phyloP scores from a whole-genome alignment of 2,888 invertebrate genomes.

The Alitta virens region DNA sequence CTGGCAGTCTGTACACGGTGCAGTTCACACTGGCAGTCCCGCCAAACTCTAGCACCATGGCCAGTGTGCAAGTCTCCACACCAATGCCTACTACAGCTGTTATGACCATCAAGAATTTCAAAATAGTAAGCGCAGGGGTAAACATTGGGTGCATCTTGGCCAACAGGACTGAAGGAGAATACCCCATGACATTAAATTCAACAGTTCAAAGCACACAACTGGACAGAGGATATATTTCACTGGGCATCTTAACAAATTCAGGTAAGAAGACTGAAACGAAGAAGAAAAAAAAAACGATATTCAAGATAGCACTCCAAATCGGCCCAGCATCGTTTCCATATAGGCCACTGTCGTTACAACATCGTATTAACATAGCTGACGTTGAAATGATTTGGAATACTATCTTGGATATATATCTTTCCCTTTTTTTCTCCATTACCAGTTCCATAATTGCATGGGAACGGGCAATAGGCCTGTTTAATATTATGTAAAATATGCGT shows the following conservation, averaged over 20 bases:
- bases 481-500: too few relatives aligned
- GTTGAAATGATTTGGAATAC: too few relatives aligned
- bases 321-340: too few relatives aligned
- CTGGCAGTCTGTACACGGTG: constrained; percentile 30
- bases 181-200: constrained; percentile 29
- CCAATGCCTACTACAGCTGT: constrained; percentile 36
- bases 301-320: too few relatives aligned
- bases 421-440: too few relatives aligned
- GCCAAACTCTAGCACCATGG: constrained; percentile 30
- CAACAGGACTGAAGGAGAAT: not conserved
- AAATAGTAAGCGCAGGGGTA: constrained; percentile 26
- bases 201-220: constrained; percentile 33
- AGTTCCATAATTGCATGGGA: too few relatives aligned
- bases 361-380: too few relatives aligned
- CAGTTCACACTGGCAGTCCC: constrained; percentile 30
- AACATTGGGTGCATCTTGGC: constrained; percentile 23
- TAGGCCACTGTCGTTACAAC: too few relatives aligned
- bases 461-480: too few relatives aligned
- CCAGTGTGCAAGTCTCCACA: constrained; percentile 36
- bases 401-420: too few relatives aligned
- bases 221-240: constrained; percentile 32
- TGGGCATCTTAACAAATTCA: constrained; percentile 46
- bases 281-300: too few relatives aligned
- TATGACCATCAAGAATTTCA: constrained; percentile 33
- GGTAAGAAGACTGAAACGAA: constrained; percentile 33